Percentiles rank a stretch among this genome's conserved stretches.
Conservation (phyloP, 2,797 vertebrate genomes). For the Chrysocyon brachyurus region DNA sequence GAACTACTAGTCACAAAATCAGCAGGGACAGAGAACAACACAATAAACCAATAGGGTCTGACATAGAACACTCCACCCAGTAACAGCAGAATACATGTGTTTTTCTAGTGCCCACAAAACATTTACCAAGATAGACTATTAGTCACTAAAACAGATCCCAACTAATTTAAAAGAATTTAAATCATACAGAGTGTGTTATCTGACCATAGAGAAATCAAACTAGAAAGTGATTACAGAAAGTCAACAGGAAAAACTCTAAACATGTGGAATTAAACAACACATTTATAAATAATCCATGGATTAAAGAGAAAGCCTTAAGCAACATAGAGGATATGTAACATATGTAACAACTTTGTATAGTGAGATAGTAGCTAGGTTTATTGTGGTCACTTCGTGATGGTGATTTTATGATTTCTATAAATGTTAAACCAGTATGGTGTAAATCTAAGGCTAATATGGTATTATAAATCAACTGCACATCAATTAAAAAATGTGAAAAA, state of each 20-base stretch:
- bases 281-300: neutral
- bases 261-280: neutral
- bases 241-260: neutral
- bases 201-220: neutral
- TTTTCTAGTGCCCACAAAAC: neutral
- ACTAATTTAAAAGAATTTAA: neutral
- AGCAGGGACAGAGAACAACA: neutral
- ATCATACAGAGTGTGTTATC: neutral
- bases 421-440: neutral
- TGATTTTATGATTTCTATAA: neutral
- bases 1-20: neutral
- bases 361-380: neutral
- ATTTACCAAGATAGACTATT: neutral
- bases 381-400: neutral
- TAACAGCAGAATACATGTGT: neutral
- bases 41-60: neutral
- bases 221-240: neutral
- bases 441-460: neutral
- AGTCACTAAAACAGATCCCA: neutral
- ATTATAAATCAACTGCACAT: neutral
- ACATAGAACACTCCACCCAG: neutral
- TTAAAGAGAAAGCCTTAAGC: neutral
- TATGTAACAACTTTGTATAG: neutral
- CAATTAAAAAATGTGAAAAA: neutral
- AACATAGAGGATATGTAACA: neutral